Percentiles rank a stretch among this genome's conserved stretches.
phyloP scores from a whole-genome alignment of 2,797 vertebrate species.

The Enteromius mattozi region DNA sequence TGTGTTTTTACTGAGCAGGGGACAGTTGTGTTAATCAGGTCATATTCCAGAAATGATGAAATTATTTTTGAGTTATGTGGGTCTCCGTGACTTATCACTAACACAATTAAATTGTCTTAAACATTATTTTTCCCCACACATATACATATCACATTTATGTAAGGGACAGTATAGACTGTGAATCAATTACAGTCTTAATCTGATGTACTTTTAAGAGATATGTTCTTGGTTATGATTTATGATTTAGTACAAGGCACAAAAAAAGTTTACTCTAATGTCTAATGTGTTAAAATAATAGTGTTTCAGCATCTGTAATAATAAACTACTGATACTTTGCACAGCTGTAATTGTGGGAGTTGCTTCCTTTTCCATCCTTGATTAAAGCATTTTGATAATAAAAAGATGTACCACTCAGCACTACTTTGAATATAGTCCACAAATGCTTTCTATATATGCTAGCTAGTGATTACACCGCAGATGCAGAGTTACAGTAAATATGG shows the following conservation, averaged over 20 bases:
- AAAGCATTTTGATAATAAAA: not conserved
- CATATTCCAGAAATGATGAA: not conserved
- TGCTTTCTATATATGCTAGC: not conserved
- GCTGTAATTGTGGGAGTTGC: not conserved
- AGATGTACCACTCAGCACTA: slow-evolving; percentile 18
- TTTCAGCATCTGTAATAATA: not conserved
- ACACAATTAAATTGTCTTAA: not conserved
- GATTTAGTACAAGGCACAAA: slow-evolving; percentile 9
- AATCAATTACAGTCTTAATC: not conserved
- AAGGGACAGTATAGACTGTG: not conserved
- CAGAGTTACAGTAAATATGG: not conserved
- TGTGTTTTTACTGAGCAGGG: not conserved
- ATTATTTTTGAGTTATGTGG: not conserved
- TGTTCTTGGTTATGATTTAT: not conserved
- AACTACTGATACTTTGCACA: not conserved
- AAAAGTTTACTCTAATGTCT: not conserved
- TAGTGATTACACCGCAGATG: not conserved
- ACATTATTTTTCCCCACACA: not conserved
- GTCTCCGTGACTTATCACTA: not conserved
- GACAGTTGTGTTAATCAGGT: not conserved
- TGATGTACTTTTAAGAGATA: not conserved
- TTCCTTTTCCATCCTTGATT: not conserved
- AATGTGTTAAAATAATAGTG: not conserved
- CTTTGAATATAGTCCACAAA: not conserved
- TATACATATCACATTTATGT: not conserved